These are phyloP conservation scores for Chondrilla cf. caribensis DNA, from an alignment of 37 sponge, comb jelly and placozoan species.

Conservation along the genomic window DNA sequence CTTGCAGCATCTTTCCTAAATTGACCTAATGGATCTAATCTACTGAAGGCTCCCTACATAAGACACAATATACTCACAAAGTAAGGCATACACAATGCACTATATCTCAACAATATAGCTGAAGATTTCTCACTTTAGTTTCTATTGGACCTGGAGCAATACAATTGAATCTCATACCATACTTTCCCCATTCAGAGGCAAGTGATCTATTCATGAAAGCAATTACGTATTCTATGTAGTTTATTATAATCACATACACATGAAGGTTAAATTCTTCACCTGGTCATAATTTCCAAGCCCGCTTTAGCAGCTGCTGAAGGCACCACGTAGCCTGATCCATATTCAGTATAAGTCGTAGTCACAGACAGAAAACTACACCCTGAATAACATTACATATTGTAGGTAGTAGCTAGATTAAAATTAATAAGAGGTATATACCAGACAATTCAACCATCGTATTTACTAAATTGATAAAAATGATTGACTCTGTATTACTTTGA, in stretches of 20 bases:
- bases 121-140: too few relatives aligned
- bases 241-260: too few relatives aligned
- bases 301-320: conserved; percentile 98
- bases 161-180: conserved; percentile 95
- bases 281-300: conserved; percentile 91
- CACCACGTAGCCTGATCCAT: conserved; percentile 94
- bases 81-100: too few relatives aligned
- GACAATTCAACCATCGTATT: too few relatives aligned
- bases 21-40: conserved; percentile 92
- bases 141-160: conserved; percentile 96
- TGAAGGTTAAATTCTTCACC: conserved; percentile 31
- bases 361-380: conserved; percentile 82
- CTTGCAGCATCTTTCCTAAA: conserved; percentile 42
- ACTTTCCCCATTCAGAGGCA: conserved; percentile 92
- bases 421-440: too few relatives aligned
- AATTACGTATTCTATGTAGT: too few relatives aligned
- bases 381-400: not conserved
- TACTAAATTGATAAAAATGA: too few relatives aligned
- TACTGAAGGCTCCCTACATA: conserved; percentile 86
- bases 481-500: too few relatives aligned
- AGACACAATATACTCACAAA: not conserved
- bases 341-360: conserved; percentile 77
- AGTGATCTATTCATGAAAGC: conserved; percentile 60
- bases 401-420: too few relatives aligned
- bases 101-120: too few relatives aligned